A percentile compares a stretch with the other conserved stretches of the same genome.
phyloP scores from a whole-genome alignment of 30 jellyfish, hydroid and myxozoan species.

The Pelagia noctiluca region DNA sequence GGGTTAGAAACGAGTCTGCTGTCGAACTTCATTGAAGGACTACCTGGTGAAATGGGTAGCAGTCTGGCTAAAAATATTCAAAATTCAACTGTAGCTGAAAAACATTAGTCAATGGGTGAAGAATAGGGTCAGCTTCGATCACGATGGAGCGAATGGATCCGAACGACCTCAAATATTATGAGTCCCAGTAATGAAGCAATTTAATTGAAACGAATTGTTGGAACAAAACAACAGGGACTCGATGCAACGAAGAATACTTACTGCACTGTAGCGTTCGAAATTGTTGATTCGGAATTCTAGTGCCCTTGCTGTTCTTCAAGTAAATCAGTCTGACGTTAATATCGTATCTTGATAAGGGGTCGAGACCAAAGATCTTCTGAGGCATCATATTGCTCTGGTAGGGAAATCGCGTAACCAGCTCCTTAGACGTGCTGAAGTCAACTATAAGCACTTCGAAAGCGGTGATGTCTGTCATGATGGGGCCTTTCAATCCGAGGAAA shows the following conservation, averaged over 20 bases:
- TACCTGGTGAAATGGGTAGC: no score
- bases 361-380: conserved; percentile 7
- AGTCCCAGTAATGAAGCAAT: no score
- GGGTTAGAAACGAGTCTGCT: no score
- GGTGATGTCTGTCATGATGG: conserved; percentile 36
- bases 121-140: no score
- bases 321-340: conserved; percentile 41
- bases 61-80: no score
- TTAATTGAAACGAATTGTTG: no score
- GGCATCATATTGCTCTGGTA: conserved; percentile 27
- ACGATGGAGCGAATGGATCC: no score
- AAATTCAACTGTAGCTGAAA: no score
- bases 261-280: conserved; percentile 59
- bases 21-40: no score
- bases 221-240: no score
- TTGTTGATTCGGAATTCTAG: conserved; percentile 55
- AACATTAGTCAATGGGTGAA: no score
- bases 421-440: conserved; percentile 49
- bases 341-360: conserved; percentile 51
- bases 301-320: conserved; percentile 46
- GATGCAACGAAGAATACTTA: conserved; percentile 17
- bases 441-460: conserved; percentile 56
- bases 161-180: no score
- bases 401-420: conserved; percentile 4
- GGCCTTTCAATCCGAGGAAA: conserved; percentile 63